These are phyloP conservation scores for Vimba vimba DNA, from an alignment of 2,113 vertebrate genomes.

Conservation along the genomic window DNA sequence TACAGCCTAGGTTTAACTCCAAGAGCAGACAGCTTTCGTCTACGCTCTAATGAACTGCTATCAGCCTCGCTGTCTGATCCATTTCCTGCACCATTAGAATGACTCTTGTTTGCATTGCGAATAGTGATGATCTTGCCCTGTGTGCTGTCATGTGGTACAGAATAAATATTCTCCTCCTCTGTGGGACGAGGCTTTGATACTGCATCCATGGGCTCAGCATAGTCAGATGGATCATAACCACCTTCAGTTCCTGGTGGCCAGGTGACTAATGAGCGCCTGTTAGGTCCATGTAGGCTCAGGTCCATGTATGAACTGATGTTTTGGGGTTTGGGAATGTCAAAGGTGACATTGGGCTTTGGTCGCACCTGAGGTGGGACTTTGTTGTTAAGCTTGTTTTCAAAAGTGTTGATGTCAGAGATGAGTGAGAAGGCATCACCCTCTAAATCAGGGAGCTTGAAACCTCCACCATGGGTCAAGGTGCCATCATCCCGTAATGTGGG, in stretches of 20 bases:
- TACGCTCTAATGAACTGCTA: slow-evolving; percentile 88
- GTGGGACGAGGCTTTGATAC: slow-evolving; percentile 86
- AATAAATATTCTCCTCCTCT: slow-evolving; percentile 96
- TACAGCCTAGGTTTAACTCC: slow-evolving; percentile 86
- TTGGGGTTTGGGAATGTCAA: slow-evolving; percentile 79
- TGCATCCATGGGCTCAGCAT: slow-evolving; percentile 93
- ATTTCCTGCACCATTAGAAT: slow-evolving; percentile 88
- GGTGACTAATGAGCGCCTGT: slow-evolving; percentile 81
- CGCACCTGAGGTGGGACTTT: slow-evolving; percentile 90
- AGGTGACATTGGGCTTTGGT: slow-evolving; percentile 86
- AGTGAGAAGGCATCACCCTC: slow-evolving; percentile 86
- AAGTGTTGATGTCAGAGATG: slow-evolving; percentile 80
- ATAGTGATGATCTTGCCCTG: slow-evolving; percentile 98
- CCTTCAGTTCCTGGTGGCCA: slow-evolving; percentile 83
- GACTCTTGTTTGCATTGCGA: slow-evolving; percentile 90
- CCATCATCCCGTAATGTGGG: slow-evolving; percentile 80
- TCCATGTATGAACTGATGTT: slow-evolving; percentile 83
- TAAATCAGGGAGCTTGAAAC: slow-evolving; percentile 86
- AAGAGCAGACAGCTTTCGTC: slow-evolving; percentile 77
- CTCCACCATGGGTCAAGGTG: slow-evolving; percentile 72
- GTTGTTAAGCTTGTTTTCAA: slow-evolving; percentile 91
- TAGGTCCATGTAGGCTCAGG: slow-evolving; percentile 66
- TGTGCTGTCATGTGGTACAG: slow-evolving; percentile 94
- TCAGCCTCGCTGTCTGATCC: slow-evolving; percentile 96
- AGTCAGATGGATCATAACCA: slow-evolving; percentile 94